These are phyloP conservation scores for Thamnaconus septentrionalis DNA, from an alignment of 2,113 vertebrate genomes.

Conservation along the genomic window DNA sequence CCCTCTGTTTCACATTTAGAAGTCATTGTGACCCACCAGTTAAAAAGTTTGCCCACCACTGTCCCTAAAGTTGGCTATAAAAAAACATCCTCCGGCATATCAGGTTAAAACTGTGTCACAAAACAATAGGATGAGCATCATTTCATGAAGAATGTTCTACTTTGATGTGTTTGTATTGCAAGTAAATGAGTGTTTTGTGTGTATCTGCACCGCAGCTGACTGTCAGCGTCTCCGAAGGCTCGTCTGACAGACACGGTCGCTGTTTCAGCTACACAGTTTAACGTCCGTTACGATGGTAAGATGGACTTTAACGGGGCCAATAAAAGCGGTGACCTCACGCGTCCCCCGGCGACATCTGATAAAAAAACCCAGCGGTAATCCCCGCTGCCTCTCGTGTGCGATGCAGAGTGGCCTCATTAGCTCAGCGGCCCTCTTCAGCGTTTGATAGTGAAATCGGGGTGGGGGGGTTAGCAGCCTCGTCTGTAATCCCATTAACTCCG, in stretches of 20 bases:
- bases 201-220: too few relatives aligned
- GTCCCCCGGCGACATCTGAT: slow-evolving; percentile 47
- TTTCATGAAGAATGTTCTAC: too few relatives aligned
- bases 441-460: slow-evolving; percentile 50
- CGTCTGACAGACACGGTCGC: slow-evolving; percentile 18
- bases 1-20: too few relatives aligned
- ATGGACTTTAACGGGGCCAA: slow-evolving; percentile 28
- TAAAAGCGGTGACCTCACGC: slow-evolving; percentile 40
- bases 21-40: too few relatives aligned
- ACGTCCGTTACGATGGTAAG: slow-evolving; percentile 3
- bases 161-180: too few relatives aligned
- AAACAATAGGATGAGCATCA: too few relatives aligned
- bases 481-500: slow-evolving; percentile 71
- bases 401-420: slow-evolving; percentile 55
- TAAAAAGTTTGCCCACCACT: too few relatives aligned
- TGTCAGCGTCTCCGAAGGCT: slow-evolving; percentile 6
- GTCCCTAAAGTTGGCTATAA: too few relatives aligned
- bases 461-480: slow-evolving; percentile 45
- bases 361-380: slow-evolving; percentile 35
- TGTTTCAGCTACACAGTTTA: slow-evolving; percentile 39
- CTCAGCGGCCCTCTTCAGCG: slow-evolving; percentile 45
- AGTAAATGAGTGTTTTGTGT: too few relatives aligned
- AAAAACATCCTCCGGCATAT: too few relatives aligned
- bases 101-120: too few relatives aligned
- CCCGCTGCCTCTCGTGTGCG: slow-evolving; percentile 39